Conservation (phyloP, 1,140 invertebrate species). For the Camponotus pennsylvanicus region DNA sequence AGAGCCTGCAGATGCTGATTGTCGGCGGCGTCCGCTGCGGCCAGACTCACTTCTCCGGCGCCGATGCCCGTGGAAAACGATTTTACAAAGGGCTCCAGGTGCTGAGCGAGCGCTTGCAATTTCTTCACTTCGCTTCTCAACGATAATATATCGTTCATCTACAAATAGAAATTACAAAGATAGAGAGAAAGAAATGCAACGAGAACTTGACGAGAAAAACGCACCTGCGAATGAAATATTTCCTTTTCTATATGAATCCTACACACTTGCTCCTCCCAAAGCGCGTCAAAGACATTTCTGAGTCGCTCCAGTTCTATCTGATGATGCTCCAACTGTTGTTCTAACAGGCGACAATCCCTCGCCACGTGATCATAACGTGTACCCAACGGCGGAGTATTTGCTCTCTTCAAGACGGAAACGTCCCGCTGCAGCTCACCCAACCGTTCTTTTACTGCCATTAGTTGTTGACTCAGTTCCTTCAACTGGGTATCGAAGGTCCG, state of each 20-base stretch:
- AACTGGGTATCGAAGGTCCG: conserved; percentile 89
- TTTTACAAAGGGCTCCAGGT: conserved; percentile 89
- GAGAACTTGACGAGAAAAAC: not conserved
- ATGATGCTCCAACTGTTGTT: conserved; percentile 89
- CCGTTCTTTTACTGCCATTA: conserved; percentile 89
- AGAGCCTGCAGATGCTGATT: conserved; percentile 87
- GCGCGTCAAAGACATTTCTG: conserved; percentile 88
- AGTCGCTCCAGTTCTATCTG: conserved; percentile 89
- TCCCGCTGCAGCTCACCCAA: conserved; percentile 89
- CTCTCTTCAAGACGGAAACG: conserved; percentile 86
- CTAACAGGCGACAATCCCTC: conserved; percentile 88
- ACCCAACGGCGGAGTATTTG: conserved; percentile 87
- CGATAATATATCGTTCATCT: conserved; percentile 90
- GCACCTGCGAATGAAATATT: conserved; percentile 89
- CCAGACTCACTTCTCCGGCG: conserved; percentile 80
- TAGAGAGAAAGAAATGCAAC: not conserved
- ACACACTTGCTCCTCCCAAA: conserved; percentile 91
- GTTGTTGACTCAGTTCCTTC: conserved; percentile 89
- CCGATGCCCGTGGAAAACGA: conserved; percentile 85
- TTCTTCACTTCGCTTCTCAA: conserved; percentile 90
- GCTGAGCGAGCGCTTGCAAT: conserved; percentile 88
- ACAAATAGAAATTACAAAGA: conserved; percentile 23
- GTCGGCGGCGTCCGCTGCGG: conserved; percentile 80
- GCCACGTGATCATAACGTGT: conserved; percentile 88
- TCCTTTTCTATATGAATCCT: conserved; percentile 90